phyloP scores from a whole-genome alignment of 2,797 vertebrate genomes.

The Amazona finschi region DNA sequence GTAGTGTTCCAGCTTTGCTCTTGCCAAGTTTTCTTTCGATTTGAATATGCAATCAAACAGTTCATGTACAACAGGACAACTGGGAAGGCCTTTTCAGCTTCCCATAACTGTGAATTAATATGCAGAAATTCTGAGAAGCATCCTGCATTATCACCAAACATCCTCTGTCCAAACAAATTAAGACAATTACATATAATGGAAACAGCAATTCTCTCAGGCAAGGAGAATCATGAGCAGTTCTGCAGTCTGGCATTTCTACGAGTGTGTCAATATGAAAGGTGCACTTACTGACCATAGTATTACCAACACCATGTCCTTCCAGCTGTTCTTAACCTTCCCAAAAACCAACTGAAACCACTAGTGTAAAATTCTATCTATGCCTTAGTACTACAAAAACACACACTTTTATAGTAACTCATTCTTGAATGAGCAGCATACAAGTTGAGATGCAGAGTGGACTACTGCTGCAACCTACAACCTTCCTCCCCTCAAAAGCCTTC shows the following conservation, averaged over 20 bases:
- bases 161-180: neutral
- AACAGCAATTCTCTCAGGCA: neutral
- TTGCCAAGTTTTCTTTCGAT: neutral
- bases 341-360: neutral
- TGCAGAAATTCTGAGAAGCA: neutral
- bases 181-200: accelerated
- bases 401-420: neutral
- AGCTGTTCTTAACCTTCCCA: neutral
- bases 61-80: neutral
- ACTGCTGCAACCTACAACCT: neutral
- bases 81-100: neutral
- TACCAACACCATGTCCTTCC: neutral
- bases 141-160: neutral
- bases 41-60: accelerated
- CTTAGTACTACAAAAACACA: neutral
- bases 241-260: neutral
- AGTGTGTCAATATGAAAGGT: neutral
- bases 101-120: neutral
- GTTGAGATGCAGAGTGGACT: neutral
- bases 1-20: neutral
- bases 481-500: neutral
- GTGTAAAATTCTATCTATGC: neutral
- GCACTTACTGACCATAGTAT: neutral
- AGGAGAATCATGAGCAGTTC: neutral
- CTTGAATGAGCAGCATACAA: neutral